Conservation (phyloP, 2,113 vertebrate species). For the Upupa epops region DNA sequence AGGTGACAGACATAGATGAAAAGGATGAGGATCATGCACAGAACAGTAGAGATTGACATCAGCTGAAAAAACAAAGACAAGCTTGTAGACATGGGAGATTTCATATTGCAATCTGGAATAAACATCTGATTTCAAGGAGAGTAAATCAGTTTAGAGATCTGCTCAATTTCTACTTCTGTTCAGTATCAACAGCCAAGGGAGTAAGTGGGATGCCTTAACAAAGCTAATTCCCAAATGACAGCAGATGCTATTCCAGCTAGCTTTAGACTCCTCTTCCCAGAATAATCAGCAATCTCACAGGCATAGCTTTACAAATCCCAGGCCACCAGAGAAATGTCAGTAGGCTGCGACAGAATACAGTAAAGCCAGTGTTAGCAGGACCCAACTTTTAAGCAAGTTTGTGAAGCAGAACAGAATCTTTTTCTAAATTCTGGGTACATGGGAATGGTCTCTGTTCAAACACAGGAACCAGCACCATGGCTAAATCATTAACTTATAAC, state of each 20-base stretch:
- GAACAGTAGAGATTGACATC: neutral
- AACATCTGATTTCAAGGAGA: neutral
- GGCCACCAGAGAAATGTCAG: neutral
- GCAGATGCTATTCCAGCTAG: neutral
- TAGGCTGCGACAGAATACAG: neutral
- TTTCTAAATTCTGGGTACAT: neutral
- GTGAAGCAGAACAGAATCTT: neutral
- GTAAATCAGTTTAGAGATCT: neutral
- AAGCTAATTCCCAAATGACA: slow-evolving; percentile 8
- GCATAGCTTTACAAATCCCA: slow-evolving; percentile 27
- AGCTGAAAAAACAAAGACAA: neutral
- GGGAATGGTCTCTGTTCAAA: neutral
- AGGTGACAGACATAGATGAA: neutral
- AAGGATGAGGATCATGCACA: neutral
- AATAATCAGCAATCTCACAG: neutral
- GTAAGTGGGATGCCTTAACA: neutral
- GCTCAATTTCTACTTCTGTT: neutral
- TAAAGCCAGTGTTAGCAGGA: neutral
- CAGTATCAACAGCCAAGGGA: neutral
- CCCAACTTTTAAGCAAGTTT: neutral
- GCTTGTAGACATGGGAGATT: neutral
- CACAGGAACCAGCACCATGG: neutral
- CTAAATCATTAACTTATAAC: neutral
- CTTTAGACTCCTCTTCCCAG: neutral
- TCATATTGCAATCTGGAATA: neutral